Base-by-base conservation (phyloP, 2,888 invertebrate genomes). In the Gari tellinella region DNA sequence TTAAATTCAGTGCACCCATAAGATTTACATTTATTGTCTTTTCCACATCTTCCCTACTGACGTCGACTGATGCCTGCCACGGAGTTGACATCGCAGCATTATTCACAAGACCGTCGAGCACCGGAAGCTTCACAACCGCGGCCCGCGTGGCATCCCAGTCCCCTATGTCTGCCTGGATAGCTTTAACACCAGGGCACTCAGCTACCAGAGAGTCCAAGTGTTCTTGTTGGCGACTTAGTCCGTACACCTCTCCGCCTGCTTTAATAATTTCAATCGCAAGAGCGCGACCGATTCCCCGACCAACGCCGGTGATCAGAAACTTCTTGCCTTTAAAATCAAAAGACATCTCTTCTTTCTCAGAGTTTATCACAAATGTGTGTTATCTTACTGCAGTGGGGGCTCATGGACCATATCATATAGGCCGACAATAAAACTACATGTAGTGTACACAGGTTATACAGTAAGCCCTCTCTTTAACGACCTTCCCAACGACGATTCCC, bases 241-340 rank as follows among this genome's bases (percentile, higher is more conserved):
- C 97, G 53, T 96, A 94, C 37, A 97, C 96, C 79, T 94, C 94
- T 1, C 95, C 96, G n/a, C 95, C 95, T 78, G 94, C 94, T 86
- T 94, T 93, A 76, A 94, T 94, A 75, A 97, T 90, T 82, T 95
- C 94, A 76, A 94, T 93, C 2, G 94, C 95, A 55, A 96, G 93
- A 14, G 94, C 95, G 87, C 95, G 93, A 0, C 96, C 96, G 80
- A 96, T 93, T 95, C 97, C 97, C 94, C 95, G 95, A 26, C 96
- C 96, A 56, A 96, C 97, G 67, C 97, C 97, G 67, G 97, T 97
- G 1, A 97, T 96, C 58, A 97, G 93, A 88, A 96, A 95, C 65
- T 95, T 94, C 93, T 96, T 97, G 69, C 95, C 95, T 14, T 38
- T 45, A 26, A 78, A 78, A 17, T 78, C 60, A 52, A 78, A 78